These are phyloP conservation scores for Myathropa florea DNA, from an alignment of 2,888 invertebrate genomes.

Conservation along the genomic window DNA sequence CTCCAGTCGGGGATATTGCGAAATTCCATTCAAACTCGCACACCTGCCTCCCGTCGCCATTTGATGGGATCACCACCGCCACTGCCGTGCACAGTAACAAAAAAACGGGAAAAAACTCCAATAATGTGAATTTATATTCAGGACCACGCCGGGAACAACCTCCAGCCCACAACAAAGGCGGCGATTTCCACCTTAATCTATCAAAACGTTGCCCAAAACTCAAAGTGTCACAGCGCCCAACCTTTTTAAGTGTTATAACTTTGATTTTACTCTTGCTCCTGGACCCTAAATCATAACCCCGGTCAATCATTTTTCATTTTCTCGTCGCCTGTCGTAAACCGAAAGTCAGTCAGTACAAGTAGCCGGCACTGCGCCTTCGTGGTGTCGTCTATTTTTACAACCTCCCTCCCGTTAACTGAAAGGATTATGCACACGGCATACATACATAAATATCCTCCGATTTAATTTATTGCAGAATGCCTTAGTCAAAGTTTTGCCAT, in stretches of 20 bases:
- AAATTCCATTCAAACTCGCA: background rate
- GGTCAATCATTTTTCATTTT: conserved; percentile 54
- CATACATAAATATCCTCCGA: conserved; percentile 50
- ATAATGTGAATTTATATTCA: background rate
- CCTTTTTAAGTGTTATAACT: conserved; percentile 8
- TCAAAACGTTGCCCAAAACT: conserved; percentile 32
- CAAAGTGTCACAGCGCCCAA: conserved; percentile 21
- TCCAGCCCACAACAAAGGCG: background rate
- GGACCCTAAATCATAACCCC: conserved; percentile 16
- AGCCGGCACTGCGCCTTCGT: background rate
- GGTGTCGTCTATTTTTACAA: conserved; percentile 26
- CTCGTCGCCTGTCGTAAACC: background rate
- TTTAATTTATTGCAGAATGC: conserved; percentile 57
- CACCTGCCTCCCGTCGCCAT: background rate
- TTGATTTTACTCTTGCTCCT: background rate
- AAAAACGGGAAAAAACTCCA: background rate
- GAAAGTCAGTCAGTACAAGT: conserved; percentile 13
- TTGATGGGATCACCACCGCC: background rate
- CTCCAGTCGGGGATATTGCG: background rate
- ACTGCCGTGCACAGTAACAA: background rate
- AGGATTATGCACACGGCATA: conserved; percentile 60
- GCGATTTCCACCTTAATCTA: conserved; percentile 31
- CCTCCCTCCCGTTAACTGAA: conserved; percentile 1
- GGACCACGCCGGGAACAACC: background rate
- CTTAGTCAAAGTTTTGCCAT: conserved; percentile 49